A percentile compares a stretch with the other conserved stretches of the same genome.
phyloP scores from a whole-genome alignment of 2,113 vertebrate genomes.

The Lonchura striata region DNA sequence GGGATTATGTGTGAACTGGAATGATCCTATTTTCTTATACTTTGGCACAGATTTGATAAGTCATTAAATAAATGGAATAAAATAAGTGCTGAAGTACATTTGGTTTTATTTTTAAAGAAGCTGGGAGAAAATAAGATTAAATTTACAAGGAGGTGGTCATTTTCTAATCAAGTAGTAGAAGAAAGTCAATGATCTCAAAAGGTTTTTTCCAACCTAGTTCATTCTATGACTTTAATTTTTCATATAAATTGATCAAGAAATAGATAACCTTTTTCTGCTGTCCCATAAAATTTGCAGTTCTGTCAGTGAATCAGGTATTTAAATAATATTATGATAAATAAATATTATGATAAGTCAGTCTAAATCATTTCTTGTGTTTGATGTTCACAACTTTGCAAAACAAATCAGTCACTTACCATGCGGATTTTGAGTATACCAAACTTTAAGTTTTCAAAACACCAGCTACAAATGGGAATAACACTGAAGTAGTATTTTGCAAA shows the following conservation, averaged over 20 bases:
- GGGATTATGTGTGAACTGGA: neutral
- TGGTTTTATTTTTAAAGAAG: neutral
- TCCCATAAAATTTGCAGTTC: neutral
- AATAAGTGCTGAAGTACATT: neutral
- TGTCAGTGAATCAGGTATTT: neutral
- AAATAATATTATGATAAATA: neutral
- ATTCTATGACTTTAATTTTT: neutral
- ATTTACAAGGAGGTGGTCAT: neutral
- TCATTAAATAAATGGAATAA: rapidly evolving
- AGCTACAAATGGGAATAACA: neutral
- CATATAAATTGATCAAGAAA: neutral
- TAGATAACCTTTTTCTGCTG: neutral
- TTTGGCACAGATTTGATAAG: neutral
- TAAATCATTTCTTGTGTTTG: neutral
- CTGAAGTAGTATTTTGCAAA: neutral
- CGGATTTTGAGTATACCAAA: neutral
- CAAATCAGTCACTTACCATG: neutral
- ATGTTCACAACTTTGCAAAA: neutral
- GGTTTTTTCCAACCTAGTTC: neutral
- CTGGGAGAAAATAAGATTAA: neutral
- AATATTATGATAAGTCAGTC: neutral
- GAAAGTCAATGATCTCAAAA: neutral
- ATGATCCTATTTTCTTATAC: neutral
- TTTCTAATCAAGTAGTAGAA: neutral
- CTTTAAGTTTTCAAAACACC: neutral